Evolutionary conservation across 2,113 vertebrate species (phyloP).

Genomic region (Pangasianodon hypophthalmus): DNA sequence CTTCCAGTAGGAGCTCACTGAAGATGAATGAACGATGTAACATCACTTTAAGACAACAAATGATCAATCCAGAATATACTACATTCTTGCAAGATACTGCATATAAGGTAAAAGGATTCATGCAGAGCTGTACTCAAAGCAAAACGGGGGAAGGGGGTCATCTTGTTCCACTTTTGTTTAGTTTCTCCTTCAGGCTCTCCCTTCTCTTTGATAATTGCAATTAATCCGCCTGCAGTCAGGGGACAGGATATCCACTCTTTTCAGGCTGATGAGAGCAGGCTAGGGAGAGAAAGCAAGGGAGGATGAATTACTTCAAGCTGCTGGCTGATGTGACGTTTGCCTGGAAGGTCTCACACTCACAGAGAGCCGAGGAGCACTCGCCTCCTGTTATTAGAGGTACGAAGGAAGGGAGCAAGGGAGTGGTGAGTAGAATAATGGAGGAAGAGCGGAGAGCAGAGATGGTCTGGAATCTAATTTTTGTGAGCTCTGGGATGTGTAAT

Average conservation of each 20-base stretch:
- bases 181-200: constrained; percentile 38
- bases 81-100: neutral
- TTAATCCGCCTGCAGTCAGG: constrained; percentile 26
- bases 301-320: constrained; percentile 56
- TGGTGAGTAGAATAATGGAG: constrained; percentile 37
- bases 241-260: constrained; percentile 45
- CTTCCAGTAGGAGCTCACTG: neutral
- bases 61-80: neutral
- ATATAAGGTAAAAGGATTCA: neutral
- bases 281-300: constrained; percentile 13
- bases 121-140: neutral
- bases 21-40: neutral
- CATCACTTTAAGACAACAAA: neutral
- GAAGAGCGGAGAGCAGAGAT: constrained; percentile 37
- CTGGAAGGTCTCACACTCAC: constrained; percentile 39
- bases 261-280: constrained; percentile 35
- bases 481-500: constrained; percentile 49
- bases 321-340: constrained; percentile 32
- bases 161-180: constrained; percentile 51
- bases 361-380: constrained; percentile 18
- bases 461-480: constrained; percentile 47
- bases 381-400: constrained; percentile 51
- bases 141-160: neutral
- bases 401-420: constrained; percentile 25
- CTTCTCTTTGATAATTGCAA: constrained; percentile 46